Evolutionary conservation across 2,113 vertebrate species (phyloP).

Genomic region (Azemiops feae): DNA sequence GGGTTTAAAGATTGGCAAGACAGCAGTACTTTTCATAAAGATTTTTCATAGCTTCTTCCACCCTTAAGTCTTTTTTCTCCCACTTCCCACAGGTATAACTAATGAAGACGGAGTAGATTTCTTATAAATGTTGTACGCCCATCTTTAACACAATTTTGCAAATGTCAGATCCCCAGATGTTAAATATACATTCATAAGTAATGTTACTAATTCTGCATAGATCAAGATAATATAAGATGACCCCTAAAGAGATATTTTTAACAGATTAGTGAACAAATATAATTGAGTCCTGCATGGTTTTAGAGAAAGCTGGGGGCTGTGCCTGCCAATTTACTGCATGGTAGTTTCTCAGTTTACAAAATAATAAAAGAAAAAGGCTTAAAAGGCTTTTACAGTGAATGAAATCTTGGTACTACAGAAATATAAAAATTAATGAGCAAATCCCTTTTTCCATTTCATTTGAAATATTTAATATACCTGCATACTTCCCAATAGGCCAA

Average conservation of each 20-base stretch:
- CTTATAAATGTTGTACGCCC: background rate
- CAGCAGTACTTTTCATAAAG: background rate
- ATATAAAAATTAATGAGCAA: slow-evolving; percentile 7
- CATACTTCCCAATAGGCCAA: background rate
- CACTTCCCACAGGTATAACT: background rate
- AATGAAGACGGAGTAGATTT: background rate
- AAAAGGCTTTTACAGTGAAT: background rate
- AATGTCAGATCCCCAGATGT: background rate
- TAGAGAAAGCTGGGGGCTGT: background rate
- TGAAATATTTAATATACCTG: background rate
- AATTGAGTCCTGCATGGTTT: background rate
- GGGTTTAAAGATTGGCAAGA: background rate
- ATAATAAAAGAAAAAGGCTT: background rate
- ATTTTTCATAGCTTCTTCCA: background rate
- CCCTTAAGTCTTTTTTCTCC: background rate
- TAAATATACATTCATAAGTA: background rate
- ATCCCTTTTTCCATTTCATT: slow-evolving; percentile 25
- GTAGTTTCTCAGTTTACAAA: slow-evolving; percentile 7
- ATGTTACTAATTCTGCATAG: background rate
- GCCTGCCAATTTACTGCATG: background rate
- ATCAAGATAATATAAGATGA: background rate
- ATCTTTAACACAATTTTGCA: background rate
- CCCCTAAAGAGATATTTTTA: background rate
- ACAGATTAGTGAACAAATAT: background rate
- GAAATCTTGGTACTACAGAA: slow-evolving; percentile 3